Base-by-base conservation (phyloP, 2,888 invertebrate species). In the Cheilosia vulpina region DNA sequence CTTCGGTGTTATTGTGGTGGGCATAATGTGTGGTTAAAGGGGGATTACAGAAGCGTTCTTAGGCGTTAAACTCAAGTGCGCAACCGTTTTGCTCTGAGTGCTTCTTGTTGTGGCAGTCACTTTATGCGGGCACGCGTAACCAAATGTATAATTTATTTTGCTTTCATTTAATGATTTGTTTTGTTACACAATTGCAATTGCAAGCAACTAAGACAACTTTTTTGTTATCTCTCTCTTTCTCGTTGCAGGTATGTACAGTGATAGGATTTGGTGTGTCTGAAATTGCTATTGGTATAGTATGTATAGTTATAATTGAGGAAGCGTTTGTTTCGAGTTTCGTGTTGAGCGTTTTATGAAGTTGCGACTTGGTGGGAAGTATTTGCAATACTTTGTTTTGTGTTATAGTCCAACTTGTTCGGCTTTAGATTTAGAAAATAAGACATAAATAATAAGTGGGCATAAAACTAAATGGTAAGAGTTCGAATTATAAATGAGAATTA, bases 291-390 rank as follows among this genome's bases (percentile, higher is more conserved):
- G 78, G 78, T 63, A 38, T 73, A 62, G 77, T 72, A 77, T 31
- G 31, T 31, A 38, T 38, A 38, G 15, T 38, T 66, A 76, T 66
- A 76, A 76, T 60, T 82, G 60, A 77, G 75, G 69, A 76, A 69
- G 15, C 24, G 24, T 68, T 68, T 77, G 24, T 34, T 4, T 62
- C n/a, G 19, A 17, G 43, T 31, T 57, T 66, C 41, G 45, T 31
- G 34, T 57, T 27, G 11, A 19, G 31, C 6, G 21, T 17, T 47
- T 19, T 38, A 38, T 38, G 13, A 19, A 19, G 17, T n/a, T 15
- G 7, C 17, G 9, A 17, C 47, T 3, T 45, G 45, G n/a, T n/a
- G 6, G 17, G 17, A 43, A 43, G 3, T 13, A 0, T 17, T 47
- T 19, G 4, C 6, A 9, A 17, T 9, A 17, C 1, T 17, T 5